These are phyloP conservation scores for Cryptotis parvus DNA, from an alignment of 2,113 vertebrate species.

Conservation along the genomic window DNA sequence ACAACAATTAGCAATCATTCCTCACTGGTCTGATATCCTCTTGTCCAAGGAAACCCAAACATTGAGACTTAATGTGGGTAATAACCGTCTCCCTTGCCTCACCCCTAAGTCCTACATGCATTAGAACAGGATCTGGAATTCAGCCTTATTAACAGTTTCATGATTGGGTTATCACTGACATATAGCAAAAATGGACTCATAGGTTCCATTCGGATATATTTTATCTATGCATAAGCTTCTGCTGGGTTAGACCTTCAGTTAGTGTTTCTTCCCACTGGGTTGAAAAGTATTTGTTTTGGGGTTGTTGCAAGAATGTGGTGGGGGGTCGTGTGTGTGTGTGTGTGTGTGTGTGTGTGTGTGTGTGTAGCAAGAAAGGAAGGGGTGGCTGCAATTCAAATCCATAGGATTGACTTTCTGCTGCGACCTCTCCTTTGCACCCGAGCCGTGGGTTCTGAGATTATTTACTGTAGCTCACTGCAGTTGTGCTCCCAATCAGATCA, in stretches of 20 bases:
- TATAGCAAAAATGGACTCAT: neutral
- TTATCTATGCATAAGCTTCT: neutral
- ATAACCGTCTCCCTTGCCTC: neutral
- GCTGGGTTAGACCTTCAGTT: neutral
- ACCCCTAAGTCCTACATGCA: neutral
- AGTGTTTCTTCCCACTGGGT: neutral
- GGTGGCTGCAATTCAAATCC: too few species aligned
- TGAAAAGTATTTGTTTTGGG: neutral
- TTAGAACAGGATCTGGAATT: conserved; percentile 32
- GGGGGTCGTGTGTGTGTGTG: too few species aligned
- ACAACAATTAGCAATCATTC: neutral
- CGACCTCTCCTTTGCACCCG: too few species aligned
- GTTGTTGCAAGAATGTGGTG: neutral
- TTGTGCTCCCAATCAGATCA: neutral
- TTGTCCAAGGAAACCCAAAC: neutral
- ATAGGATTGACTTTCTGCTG: too few species aligned
- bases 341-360: too few species aligned
- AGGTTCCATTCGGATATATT: neutral
- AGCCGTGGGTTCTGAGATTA: too few species aligned
- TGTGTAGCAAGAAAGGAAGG: too few species aligned
- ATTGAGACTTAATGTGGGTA: neutral
- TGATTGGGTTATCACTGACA: neutral
- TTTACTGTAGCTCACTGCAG: neutral
- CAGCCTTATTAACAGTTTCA: neutral
- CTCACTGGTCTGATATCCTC: neutral